Evolutionary conservation across 2,888 invertebrate genomes (phyloP).

Genomic region (Horisme vitalbata): DNA sequence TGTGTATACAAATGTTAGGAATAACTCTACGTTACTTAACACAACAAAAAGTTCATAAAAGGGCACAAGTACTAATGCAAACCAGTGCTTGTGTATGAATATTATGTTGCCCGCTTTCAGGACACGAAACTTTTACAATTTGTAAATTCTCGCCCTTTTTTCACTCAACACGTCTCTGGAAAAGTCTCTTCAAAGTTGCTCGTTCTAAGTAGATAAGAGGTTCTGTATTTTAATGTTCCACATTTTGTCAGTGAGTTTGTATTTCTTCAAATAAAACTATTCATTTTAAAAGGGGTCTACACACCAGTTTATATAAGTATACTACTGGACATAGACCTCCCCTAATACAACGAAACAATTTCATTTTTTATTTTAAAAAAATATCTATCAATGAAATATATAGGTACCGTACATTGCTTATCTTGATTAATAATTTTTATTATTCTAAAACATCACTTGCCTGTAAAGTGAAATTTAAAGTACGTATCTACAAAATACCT

Average conservation of each 20-base stretch:
- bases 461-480: background rate
- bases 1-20: background rate
- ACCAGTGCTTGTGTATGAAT: slow-evolving; percentile 31
- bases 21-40: slow-evolving; percentile 12
- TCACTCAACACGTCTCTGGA: slow-evolving; percentile 11
- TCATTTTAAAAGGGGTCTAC: too few species aligned
- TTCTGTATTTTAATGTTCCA: slow-evolving; percentile 6
- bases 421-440: too few species aligned
- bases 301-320: too few species aligned
- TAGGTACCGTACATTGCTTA: too few species aligned
- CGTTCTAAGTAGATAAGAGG: slow-evolving; percentile 10
- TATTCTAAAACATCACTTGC: too few species aligned
- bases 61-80: slow-evolving; percentile 26
- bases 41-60: slow-evolving; percentile 31
- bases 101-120: slow-evolving; percentile 28
- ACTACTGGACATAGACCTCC: too few species aligned
- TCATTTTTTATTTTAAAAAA: too few species aligned
- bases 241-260: too few species aligned
- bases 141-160: slow-evolving; percentile 26
- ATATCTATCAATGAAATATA: too few species aligned
- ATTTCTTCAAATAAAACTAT: too few species aligned
- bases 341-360: too few species aligned
- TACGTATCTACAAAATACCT: slow-evolving; percentile 13
- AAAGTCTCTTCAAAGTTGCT: slow-evolving; percentile 14
- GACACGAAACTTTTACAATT: slow-evolving; percentile 29